Conservation (phyloP, 2,113 vertebrate genomes). For the Ancistrus triradiatus region DNA sequence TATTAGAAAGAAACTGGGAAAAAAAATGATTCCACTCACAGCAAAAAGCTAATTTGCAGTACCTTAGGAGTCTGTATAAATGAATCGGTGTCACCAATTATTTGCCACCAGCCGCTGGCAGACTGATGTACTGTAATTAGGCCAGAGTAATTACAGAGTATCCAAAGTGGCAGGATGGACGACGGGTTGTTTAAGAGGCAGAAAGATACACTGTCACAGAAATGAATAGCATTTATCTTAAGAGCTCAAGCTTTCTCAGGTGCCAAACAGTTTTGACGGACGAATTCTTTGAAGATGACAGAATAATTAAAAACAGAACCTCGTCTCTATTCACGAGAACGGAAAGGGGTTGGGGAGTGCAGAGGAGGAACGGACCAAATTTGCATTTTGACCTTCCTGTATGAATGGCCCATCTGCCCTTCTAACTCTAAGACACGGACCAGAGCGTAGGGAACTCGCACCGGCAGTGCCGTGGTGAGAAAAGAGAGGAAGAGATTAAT, state of each 20-base stretch:
- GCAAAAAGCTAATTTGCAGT: too few relatives aligned
- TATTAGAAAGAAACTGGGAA: too few relatives aligned
- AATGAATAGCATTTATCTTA: conserved; percentile 67
- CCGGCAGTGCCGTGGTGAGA: conserved; percentile 35
- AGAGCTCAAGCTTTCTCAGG: conserved; percentile 63
- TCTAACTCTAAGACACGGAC: conserved; percentile 42
- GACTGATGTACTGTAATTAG: conserved; percentile 54
- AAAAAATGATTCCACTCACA: too few relatives aligned
- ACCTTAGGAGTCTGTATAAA: too few relatives aligned
- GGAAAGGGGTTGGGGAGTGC: conserved; percentile 2
- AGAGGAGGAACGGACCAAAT: conserved; percentile 53
- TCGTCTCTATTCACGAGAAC: conserved; percentile 43
- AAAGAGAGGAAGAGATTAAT: conserved; percentile 57
- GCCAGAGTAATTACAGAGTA: conserved; percentile 51
- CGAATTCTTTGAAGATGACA: conserved; percentile 70
- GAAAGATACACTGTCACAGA: conserved; percentile 52
- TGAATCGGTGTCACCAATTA: too few relatives aligned
- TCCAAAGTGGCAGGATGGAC: conserved; percentile 39
- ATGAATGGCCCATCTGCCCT: conserved; percentile 57
- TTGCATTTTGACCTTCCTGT: conserved; percentile 73
- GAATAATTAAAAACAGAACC: conserved; percentile 66
- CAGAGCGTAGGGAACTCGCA: conserved; percentile 24
- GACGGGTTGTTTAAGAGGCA: conserved; percentile 40
- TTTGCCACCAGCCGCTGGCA: conserved; percentile 38
- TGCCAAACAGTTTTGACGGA: conserved; percentile 54